Evolutionary conservation across 2,113 vertebrate genomes (phyloP).

Genomic region (Sclerurus mexicanus): DNA sequence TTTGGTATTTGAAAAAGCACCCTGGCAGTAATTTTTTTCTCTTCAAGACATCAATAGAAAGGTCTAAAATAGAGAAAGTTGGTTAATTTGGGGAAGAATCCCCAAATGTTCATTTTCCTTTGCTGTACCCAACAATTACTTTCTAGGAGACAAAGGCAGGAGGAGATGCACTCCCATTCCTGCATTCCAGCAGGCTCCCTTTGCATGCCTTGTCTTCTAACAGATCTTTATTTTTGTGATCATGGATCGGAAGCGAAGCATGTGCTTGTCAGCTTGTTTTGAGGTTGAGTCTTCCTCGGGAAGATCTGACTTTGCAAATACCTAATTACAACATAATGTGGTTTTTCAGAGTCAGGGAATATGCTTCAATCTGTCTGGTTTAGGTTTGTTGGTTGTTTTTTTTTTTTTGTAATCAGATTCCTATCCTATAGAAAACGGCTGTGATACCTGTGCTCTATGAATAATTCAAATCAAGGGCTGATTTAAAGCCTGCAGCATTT

Average conservation of each 20-base stretch:
- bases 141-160: background rate
- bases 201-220: background rate
- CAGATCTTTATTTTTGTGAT: background rate
- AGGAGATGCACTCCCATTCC: background rate
- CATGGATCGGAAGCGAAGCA: background rate
- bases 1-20: background rate
- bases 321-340: background rate
- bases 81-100: background rate
- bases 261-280: background rate
- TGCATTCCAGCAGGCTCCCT: background rate
- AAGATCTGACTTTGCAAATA: background rate
- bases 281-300: background rate
- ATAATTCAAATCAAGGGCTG: slow-evolving; percentile 34
- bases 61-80: background rate
- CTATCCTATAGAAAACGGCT: slow-evolving; percentile 4
- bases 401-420: background rate
- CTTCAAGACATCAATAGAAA: background rate
- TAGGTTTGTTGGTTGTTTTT: background rate
- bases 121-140: background rate
- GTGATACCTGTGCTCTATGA: background rate
- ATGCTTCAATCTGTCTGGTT: background rate
- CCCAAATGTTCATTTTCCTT: background rate
- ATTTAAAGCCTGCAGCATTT: slow-evolving; percentile 20
- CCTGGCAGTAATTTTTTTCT: background rate
- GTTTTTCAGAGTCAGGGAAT: background rate